Evolutionary conservation across 2,888 invertebrate genomes (phyloP).

Genomic region (Himalopsyche japonica): DNA sequence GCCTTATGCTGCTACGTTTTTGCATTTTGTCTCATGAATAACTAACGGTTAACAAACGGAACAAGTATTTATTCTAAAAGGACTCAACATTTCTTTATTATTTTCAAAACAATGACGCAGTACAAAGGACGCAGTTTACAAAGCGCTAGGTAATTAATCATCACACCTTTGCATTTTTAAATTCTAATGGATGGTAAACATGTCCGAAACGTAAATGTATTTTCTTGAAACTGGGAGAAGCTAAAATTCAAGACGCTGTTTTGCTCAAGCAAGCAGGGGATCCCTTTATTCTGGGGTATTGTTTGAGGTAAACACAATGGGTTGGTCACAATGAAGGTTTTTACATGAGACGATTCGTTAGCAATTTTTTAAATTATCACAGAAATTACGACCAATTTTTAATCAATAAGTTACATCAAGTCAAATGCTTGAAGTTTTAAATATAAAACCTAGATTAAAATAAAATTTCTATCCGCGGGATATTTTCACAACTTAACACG

Average conservation of each 20-base stretch:
- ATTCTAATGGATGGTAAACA: slow-evolving; percentile 1
- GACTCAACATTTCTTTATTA: not conserved
- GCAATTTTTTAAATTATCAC: too few species aligned
- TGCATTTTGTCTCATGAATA: not conserved
- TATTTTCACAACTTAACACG: too few species aligned
- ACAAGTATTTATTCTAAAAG: not conserved
- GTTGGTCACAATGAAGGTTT: not conserved
- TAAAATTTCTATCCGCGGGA: too few species aligned
- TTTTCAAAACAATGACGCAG: not conserved
- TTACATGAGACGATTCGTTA: not conserved
- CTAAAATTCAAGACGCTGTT: not conserved
- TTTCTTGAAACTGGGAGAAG: not conserved
- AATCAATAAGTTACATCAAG: too few species aligned
- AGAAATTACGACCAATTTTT: too few species aligned
- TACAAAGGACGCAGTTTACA: not conserved
- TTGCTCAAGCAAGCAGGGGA: not conserved
- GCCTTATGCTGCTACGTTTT: not conserved
- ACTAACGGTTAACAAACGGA: not conserved
- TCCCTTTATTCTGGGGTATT: not conserved
- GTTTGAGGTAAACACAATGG: not conserved
- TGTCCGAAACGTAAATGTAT: not conserved
- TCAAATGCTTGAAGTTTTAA: too few species aligned
- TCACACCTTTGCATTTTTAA: not conserved
- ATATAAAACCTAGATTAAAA: too few species aligned
- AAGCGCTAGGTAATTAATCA: not conserved